Evolutionary conservation across 2,113 vertebrate species (phyloP).

Genomic region (Sinocyclocheilus anshuiensis): DNA sequence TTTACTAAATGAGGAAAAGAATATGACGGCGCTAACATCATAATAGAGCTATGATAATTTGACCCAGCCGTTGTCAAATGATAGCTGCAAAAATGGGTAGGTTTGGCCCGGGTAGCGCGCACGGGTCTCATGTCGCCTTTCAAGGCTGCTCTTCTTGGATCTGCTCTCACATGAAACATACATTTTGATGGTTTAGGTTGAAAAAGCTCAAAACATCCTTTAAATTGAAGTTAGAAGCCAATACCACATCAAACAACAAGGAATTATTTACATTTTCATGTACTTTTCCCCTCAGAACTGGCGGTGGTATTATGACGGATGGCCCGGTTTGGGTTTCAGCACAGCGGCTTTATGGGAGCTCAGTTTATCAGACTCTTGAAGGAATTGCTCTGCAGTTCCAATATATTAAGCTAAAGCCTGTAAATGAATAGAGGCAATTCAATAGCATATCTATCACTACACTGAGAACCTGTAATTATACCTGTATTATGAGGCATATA

Average conservation of each 20-base stretch:
- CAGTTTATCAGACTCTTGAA: slow-evolving; percentile 42
- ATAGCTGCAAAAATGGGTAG: slow-evolving; percentile 30
- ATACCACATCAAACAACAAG: slow-evolving; percentile 12
- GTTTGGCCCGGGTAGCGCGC: slow-evolving; percentile 47
- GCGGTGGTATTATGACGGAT: neutral
- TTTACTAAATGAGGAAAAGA: slow-evolving; percentile 56
- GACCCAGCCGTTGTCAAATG: slow-evolving; percentile 25
- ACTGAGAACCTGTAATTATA: slow-evolving; percentile 47
- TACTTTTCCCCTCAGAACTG: neutral
- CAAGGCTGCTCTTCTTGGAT: neutral
- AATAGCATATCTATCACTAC: slow-evolving; percentile 48
- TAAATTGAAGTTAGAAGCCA: slow-evolving; percentile 26
- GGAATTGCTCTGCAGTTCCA: slow-evolving; percentile 17
- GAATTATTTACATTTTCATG: neutral
- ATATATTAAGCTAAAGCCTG: neutral
- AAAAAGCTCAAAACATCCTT: slow-evolving; percentile 8
- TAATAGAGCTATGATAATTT: slow-evolving; percentile 32
- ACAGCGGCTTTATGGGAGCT: slow-evolving; percentile 3
- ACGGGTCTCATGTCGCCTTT: neutral
- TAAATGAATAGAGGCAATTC: slow-evolving; percentile 42
- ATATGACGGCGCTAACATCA: slow-evolving; percentile 48
- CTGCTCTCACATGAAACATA: slow-evolving; percentile 4
- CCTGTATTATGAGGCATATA: slow-evolving; percentile 50
- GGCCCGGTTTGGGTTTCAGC: slow-evolving; percentile 1
- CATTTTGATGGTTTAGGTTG: neutral